Conservation (phyloP, 35 echinoderm and acorn worm species). For the Ophiothrix spiculata region DNA sequence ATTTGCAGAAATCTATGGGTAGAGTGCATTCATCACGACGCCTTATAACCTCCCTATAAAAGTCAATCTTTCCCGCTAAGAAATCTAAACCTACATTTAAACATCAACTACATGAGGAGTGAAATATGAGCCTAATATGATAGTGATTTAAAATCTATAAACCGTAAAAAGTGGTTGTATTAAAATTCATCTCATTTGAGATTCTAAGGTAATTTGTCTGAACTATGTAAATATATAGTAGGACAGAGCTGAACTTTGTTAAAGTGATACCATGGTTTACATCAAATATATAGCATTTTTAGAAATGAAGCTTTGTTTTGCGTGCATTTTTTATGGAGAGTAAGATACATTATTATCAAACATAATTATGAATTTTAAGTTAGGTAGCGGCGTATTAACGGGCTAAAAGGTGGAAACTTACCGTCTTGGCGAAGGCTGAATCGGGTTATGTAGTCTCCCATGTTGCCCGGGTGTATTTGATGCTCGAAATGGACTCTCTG, state of each 20-base stretch:
- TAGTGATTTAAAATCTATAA: neutral
- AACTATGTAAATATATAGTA: neutral
- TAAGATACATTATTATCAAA: slow-evolving; percentile 3
- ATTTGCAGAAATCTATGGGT: neutral
- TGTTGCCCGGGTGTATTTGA: neutral
- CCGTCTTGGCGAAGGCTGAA: neutral
- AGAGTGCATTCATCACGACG: neutral
- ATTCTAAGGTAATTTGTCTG: neutral
- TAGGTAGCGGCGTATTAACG: neutral
- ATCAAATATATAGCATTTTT: too few species aligned
- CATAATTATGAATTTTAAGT: neutral
- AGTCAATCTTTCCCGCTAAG: neutral
- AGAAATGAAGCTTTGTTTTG: too few species aligned
- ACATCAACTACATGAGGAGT: neutral
- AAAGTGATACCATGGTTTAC: neutral
- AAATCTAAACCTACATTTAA: neutral
- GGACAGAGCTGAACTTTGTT: neutral
- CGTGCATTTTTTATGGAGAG: neutral
- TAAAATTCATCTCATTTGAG: neutral
- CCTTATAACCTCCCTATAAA: neutral
- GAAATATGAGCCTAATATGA: slow-evolving; percentile 5
- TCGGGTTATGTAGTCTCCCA: neutral
- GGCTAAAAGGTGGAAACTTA: neutral
- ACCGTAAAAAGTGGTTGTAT: neutral
- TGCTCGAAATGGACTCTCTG: slow-evolving; percentile 3